Percentiles rank a stretch among this genome's conserved stretches.
These are phyloP conservation scores for Sarcophaga variegata DNA, from an alignment of 2,888 invertebrate species.

Conservation along the genomic window DNA sequence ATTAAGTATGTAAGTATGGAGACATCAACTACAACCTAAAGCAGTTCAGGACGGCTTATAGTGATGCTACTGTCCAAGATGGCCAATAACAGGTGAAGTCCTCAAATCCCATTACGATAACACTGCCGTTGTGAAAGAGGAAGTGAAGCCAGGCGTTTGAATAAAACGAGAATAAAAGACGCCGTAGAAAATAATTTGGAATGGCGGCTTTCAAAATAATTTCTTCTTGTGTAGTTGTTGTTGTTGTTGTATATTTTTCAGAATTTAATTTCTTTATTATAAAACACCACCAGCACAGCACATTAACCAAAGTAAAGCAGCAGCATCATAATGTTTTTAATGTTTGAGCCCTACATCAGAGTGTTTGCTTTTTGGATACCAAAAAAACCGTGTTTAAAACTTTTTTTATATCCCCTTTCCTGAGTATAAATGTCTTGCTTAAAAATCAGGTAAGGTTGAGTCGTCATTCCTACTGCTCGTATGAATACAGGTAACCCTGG, in stretches of 20 bases:
- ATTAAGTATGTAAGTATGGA: too few relatives aligned
- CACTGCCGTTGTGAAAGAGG: too few relatives aligned
- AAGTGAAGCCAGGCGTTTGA: too few relatives aligned
- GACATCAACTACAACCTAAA: too few relatives aligned
- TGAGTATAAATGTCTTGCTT: conserved; percentile 62
- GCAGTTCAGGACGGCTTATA: too few relatives aligned
- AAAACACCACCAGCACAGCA: conserved; percentile 32
- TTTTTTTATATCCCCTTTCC: background rate
- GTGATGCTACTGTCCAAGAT: too few relatives aligned
- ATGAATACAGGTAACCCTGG: conserved; percentile 56
- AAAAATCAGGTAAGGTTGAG: conserved; percentile 52
- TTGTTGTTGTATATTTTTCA: conserved; percentile 18
- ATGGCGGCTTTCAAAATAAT: background rate
- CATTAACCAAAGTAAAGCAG: too few relatives aligned
- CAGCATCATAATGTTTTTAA: conserved; percentile 16
- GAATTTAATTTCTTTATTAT: conserved; percentile 65
- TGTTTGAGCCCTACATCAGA: conserved; percentile 38
- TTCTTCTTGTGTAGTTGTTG: conserved; percentile 13
- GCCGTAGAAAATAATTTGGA: too few relatives aligned
- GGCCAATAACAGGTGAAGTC: too few relatives aligned
- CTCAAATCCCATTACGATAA: too few relatives aligned
- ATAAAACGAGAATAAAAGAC: too few relatives aligned
- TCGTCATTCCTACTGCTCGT: conserved; percentile 34
- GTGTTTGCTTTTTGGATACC: background rate
- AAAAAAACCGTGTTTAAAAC: background rate